Evolutionary conservation across 1,140 invertebrate species (phyloP).

Genomic region (Drosophila biarmipes): DNA sequence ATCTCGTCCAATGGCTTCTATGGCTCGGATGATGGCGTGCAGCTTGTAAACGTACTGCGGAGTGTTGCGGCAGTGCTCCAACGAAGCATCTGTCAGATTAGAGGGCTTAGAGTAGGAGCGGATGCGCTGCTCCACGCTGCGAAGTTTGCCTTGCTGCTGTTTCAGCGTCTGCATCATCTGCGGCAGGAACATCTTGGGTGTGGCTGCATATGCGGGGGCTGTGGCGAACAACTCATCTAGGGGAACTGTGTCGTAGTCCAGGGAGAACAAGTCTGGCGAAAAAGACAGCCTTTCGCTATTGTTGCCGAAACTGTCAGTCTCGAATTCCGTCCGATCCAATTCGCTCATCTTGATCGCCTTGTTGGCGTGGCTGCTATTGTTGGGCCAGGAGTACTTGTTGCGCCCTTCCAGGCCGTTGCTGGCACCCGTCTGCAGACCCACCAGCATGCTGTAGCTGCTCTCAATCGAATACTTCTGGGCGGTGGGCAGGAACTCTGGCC

Average conservation of each 20-base stretch:
- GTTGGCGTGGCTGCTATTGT: conserved; percentile 36
- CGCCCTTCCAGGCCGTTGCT: conserved; percentile 76
- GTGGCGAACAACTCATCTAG: conserved; percentile 75
- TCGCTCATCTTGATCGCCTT: conserved; percentile 74
- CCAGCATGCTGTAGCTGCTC: conserved; percentile 79
- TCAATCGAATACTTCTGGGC: conserved; percentile 77
- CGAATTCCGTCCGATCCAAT: conserved; percentile 71
- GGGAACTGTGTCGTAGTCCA: conserved; percentile 68
- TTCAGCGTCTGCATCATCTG: conserved; percentile 64
- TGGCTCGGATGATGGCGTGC: conserved; percentile 51
- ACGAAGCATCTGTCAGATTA: conserved; percentile 34
- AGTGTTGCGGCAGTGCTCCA: conserved; percentile 54
- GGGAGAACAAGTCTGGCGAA: conserved; percentile 64
- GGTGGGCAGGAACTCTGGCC: conserved; percentile 61
- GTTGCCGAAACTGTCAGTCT: conserved; percentile 61
- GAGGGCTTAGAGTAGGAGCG: conserved; percentile 53
- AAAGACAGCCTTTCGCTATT: conserved; percentile 65
- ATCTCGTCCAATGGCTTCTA: conserved; percentile 56
- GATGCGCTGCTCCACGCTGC: conserved; percentile 60
- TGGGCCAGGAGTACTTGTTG: conserved; percentile 77
- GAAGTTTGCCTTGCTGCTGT: conserved; percentile 61
- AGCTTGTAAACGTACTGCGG: conserved; percentile 63
- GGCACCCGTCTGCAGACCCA: conserved; percentile 72
- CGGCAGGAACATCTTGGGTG: conserved; percentile 41
- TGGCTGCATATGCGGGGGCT: conserved; percentile 2